A percentile compares a stretch with the other conserved stretches of the same genome.
Conservation (phyloP, 1,140 invertebrate species). For the Maniola jurtina region DNA sequence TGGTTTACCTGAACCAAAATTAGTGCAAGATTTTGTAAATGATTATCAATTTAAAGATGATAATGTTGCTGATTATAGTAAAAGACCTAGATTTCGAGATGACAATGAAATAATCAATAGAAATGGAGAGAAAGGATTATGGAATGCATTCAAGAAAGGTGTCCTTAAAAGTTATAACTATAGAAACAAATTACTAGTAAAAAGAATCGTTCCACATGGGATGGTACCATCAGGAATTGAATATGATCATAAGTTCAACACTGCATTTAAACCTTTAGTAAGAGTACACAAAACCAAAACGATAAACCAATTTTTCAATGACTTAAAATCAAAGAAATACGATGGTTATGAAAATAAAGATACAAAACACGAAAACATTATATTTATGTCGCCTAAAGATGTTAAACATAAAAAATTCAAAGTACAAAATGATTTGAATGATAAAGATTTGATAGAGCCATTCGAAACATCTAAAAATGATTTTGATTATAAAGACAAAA, state of each 20-base stretch:
- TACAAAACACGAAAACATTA: not conserved
- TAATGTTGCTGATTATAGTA: not conserved
- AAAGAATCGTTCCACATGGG: conserved; percentile 38
- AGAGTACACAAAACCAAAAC: conserved; percentile 32
- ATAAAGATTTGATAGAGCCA: not conserved
- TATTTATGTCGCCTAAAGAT: not conserved
- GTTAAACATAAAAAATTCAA: not conserved
- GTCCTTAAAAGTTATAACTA: not conserved
- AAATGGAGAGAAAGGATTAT: not conserved
- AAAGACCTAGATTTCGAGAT: not conserved
- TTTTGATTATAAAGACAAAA: too few relatives aligned
- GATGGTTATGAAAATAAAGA: not conserved
- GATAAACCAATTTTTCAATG: not conserved
- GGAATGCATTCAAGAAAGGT: not conserved
- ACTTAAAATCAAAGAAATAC: not conserved
- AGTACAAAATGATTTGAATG: not conserved
- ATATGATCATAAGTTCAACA: conserved; percentile 36
- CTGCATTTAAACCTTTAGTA: conserved; percentile 37
- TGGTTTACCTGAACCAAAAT: conserved; percentile 16
- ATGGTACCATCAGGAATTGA: conserved; percentile 24
- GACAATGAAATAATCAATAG: not conserved
- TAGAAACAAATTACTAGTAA: conserved; percentile 32
- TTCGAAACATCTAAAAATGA: not conserved
- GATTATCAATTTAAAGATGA: not conserved
- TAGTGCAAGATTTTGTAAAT: not conserved